These are phyloP conservation scores for Delia radicum DNA, from an alignment of 1,140 invertebrate genomes.

Conservation along the genomic window DNA sequence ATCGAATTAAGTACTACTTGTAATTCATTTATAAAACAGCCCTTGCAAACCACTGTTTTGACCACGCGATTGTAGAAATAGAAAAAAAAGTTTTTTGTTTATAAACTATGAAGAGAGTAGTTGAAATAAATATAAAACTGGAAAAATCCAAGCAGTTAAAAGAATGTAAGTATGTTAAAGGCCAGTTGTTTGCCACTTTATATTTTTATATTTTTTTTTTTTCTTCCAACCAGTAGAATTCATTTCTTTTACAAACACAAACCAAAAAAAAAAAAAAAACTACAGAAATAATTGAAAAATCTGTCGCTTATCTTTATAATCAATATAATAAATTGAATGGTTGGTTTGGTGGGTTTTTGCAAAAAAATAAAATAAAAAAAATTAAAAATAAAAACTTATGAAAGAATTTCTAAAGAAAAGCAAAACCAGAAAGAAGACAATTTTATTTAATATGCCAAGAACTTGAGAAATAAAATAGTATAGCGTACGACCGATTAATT, in stretches of 20 bases:
- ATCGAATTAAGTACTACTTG: too few species aligned
- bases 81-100: background rate
- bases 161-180: background rate
- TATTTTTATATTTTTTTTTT: background rate
- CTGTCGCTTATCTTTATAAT: slow-evolving; percentile 16
- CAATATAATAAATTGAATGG: slow-evolving; percentile 14
- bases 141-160: background rate
- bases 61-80: background rate
- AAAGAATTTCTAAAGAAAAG: background rate
- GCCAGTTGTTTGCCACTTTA: slow-evolving; percentile 15
- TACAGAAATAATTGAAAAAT: slow-evolving; percentile 19
- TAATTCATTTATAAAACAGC: background rate
- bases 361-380: background rate
- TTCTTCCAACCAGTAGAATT: background rate
- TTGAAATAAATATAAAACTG: too few species aligned
- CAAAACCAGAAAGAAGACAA: background rate
- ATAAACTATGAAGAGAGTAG: too few species aligned
- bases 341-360: background rate
- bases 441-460: too few species aligned
- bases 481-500: too few species aligned
- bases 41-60: background rate
- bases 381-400: background rate
- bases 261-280: background rate
- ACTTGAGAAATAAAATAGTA: too few species aligned
- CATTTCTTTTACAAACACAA: background rate